Conservation (phyloP, 2,113 vertebrate genomes). For the Nycticebus coucang region DNA sequence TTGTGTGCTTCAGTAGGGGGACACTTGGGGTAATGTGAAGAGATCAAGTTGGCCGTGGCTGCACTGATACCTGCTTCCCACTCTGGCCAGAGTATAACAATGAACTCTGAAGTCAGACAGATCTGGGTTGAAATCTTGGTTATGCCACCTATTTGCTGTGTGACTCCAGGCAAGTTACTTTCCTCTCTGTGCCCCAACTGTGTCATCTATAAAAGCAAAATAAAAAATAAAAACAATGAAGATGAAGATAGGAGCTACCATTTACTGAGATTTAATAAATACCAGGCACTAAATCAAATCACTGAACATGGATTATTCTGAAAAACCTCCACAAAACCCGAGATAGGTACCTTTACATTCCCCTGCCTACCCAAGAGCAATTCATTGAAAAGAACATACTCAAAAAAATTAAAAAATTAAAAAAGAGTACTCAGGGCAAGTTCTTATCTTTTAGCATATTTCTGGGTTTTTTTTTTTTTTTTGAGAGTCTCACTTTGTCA, state of each 20-base stretch:
- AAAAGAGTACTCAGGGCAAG: neutral
- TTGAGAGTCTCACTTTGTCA: no score
- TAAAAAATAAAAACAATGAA: neutral
- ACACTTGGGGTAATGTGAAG: neutral
- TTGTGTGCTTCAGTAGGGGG: neutral
- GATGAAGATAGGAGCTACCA: neutral
- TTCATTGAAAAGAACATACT: constrained; percentile 5
- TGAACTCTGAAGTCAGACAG: neutral
- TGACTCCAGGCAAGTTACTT: neutral
- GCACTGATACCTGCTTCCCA: neutral
- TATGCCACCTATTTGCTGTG: neutral
- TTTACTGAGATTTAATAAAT: constrained; percentile 33
- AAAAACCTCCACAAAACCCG: neutral
- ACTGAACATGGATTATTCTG: neutral
- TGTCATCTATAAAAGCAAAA: constrained; percentile 17
- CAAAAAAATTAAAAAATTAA: neutral
- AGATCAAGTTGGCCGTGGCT: neutral
- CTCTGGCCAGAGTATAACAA: neutral
- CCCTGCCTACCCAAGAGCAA: neutral
- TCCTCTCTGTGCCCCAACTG: neutral
- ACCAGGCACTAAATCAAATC: neutral
- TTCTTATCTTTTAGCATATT: constrained; percentile 19
- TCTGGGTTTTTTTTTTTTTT: neutral
- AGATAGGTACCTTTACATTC: neutral
- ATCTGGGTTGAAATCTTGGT: neutral